These are phyloP conservation scores for Notodonta dromedarius DNA, from an alignment of 2,888 invertebrate genomes.

Conservation along the genomic window DNA sequence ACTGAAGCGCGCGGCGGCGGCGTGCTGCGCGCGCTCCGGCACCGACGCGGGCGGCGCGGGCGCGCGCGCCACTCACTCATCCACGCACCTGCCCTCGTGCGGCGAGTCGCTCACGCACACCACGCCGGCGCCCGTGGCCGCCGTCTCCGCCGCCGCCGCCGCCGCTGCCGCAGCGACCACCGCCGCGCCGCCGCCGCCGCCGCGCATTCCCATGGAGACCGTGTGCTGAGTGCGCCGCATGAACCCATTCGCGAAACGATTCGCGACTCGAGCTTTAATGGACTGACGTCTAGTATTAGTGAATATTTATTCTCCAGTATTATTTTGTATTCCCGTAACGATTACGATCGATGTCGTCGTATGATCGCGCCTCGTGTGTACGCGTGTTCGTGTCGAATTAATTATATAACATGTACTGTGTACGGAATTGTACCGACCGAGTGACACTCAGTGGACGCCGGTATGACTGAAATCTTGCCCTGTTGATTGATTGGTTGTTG, in stretches of 20 bases:
- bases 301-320: constrained; percentile 75
- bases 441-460: constrained; percentile 12
- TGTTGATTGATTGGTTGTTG: constrained; percentile 71
- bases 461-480: constrained; percentile 52
- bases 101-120: constrained; percentile 90
- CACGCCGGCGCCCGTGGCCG: constrained; percentile 88
- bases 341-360: constrained; percentile 50
- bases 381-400: constrained; percentile 19
- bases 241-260: neutral
- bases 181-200: constrained; percentile 47
- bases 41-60: constrained; percentile 66
- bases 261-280: constrained; percentile 38
- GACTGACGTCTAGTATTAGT: constrained; percentile 47
- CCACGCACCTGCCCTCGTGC: constrained; percentile 92
- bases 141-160: constrained; percentile 82
- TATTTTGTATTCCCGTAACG: constrained; percentile 71
- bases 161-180: constrained; percentile 79
- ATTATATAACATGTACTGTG: constrained; percentile 20
- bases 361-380: constrained; percentile 19
- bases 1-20: constrained; percentile 61
- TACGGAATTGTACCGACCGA: constrained; percentile 17
- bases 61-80: constrained; percentile 85
- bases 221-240: constrained; percentile 75
- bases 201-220: constrained; percentile 85
- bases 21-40: constrained; percentile 84